Conservation (phyloP, 1,140 invertebrate genomes). For the Apolygus lucorum region DNA sequence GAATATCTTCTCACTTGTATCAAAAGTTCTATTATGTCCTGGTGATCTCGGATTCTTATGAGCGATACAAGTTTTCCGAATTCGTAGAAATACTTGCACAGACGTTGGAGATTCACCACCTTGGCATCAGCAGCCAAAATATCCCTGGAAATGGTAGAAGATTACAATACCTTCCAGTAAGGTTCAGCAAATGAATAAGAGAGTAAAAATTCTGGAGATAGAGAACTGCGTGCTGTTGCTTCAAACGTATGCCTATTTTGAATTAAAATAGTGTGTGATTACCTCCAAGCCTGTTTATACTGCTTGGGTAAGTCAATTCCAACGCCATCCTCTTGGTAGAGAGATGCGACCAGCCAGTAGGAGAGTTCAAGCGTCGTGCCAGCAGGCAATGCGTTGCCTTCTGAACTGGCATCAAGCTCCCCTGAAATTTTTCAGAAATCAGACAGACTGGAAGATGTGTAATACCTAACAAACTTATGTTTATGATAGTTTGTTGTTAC, state of each 20-base stretch:
- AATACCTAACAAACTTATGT: too few species aligned
- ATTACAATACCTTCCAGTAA: too few species aligned
- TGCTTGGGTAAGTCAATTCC: slow-evolving; percentile 2
- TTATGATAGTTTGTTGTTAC: too few species aligned
- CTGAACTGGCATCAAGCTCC: background rate
- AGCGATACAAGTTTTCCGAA: slow-evolving; percentile 2
- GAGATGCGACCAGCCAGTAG: slow-evolving; percentile 3
- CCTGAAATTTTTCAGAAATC: too few species aligned
- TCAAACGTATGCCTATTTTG: too few species aligned
- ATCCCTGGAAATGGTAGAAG: slow-evolving; percentile 12
- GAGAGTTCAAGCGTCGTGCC: background rate
- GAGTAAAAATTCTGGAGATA: too few species aligned
- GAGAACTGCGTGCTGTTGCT: too few species aligned
- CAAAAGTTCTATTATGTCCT: background rate
- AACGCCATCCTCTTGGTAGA: slow-evolving; percentile 5
- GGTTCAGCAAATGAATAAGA: too few species aligned
- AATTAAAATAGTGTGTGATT: background rate
- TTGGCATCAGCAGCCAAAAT: background rate
- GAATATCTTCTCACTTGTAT: too few species aligned
- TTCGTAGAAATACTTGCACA: slow-evolving; percentile 8
- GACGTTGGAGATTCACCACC: background rate
- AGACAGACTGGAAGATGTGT: too few species aligned
- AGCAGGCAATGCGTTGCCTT: background rate
- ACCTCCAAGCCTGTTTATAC: slow-evolving; percentile 6
- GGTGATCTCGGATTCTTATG: slow-evolving; percentile 1